A percentile compares a stretch with the other conserved stretches of the same genome.
These are phyloP conservation scores for Dendrocopos noguchii DNA, from an alignment of 2,113 vertebrate species.

Conservation along the genomic window DNA sequence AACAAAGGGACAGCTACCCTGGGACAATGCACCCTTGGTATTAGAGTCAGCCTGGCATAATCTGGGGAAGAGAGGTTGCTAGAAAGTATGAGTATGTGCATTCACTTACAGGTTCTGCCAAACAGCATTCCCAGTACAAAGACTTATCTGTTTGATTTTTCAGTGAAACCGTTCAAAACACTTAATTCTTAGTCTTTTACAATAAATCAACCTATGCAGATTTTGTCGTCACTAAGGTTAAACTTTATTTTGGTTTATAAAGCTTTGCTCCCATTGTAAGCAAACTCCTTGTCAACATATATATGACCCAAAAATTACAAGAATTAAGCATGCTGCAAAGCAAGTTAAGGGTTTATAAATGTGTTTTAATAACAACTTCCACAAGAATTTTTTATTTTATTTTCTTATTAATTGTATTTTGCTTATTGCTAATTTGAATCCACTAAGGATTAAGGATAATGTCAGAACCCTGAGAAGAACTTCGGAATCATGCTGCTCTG, in stretches of 20 bases:
- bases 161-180: background rate
- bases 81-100: background rate
- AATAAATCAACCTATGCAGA: background rate
- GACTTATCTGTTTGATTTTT: background rate
- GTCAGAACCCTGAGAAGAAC: background rate
- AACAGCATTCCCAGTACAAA: background rate
- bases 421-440: background rate
- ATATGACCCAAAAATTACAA: background rate
- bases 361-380: background rate
- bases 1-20: no score
- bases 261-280: background rate
- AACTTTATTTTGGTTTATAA: background rate
- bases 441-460: background rate
- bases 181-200: background rate
- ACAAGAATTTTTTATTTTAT: background rate
- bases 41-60: background rate
- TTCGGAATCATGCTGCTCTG: background rate
- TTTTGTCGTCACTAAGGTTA: background rate
- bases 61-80: background rate
- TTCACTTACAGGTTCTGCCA: background rate
- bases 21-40: no score
- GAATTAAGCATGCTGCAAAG: background rate
- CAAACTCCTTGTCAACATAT: background rate
- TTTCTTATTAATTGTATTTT: background rate
- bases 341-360: rapidly evolving